Evolutionary conservation across 2,113 vertebrate genomes (phyloP), one percentile per base, ranked within the genome.

Genomic region (Mionectes macconnelli): DNA sequence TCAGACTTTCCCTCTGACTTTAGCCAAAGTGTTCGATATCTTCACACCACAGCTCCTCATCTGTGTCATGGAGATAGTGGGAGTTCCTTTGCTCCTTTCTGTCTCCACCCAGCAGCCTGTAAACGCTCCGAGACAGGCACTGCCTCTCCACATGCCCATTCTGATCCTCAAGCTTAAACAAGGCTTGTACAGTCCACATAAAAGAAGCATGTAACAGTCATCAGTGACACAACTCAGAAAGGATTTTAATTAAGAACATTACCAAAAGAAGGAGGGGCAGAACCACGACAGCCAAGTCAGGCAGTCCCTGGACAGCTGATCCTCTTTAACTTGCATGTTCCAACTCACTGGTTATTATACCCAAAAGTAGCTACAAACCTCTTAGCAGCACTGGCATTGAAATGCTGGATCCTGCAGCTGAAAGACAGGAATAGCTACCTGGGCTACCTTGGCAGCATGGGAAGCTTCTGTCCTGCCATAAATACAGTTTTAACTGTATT

Each of bases 231-330:
- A 91, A 44, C 40, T 78, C 74, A 14, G 55, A 89, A 95, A 93
- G 92, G 93, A 93, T 93, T 91, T 96, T 93, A 94, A 95, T 94
- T 87, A 93, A 93, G 81, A 81, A 84, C 73, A 84, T 82, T 39
- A 91, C 63, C 37, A 45, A 78, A 84, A 67, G 60, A n/a, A 89
- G 93, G 76, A 89, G 68, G 56, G 55, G 81, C 72, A 73, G 68
- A 62, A 40, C 31, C 47, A 63, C 0, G 45, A 70, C 42, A 84
- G 68, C 50, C 55, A 90, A 25, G 37, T 70, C 33, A 8, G 79
- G 49, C 21, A 42, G 23, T 44, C n/a, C 62, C 45, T 77, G n/a
- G 56, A 39, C 60, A 83, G 50, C 57, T 60, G 62, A 70, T 75
- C 47, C 84, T 84, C 78, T 73, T 52, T 63, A 76, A 79, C 40